phyloP scores from a whole-genome alignment of 2,113 vertebrate species.

The Neoarius graeffei region DNA sequence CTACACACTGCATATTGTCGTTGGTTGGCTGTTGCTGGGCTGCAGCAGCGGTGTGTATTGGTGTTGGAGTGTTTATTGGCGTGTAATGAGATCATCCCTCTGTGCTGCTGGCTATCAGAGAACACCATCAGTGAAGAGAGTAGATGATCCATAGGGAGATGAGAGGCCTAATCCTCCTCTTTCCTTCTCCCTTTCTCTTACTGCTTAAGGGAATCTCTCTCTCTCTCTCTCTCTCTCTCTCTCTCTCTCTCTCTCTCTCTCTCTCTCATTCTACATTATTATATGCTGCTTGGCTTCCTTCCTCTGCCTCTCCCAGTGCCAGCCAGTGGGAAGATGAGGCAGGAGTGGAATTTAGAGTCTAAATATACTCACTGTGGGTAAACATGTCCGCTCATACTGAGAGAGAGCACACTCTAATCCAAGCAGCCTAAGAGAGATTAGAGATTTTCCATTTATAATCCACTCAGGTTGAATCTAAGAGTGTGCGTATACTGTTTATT shows the following conservation, averaged over 20 bases:
- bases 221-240: too few relatives aligned
- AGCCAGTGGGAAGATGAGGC: slow-evolving; percentile 53
- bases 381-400: slow-evolving; percentile 48
- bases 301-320: slow-evolving; percentile 51
- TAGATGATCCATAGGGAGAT: slow-evolving; percentile 57
- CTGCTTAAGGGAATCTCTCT: slow-evolving; percentile 45
- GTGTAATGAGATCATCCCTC: slow-evolving; percentile 58
- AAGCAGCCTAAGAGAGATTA: slow-evolving; percentile 56
- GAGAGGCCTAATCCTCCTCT: slow-evolving; percentile 56
- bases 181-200: slow-evolving; percentile 53
- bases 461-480: slow-evolving; percentile 47
- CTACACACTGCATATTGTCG: background rate
- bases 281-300: slow-evolving; percentile 63
- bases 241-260: slow-evolving; percentile 37
- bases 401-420: slow-evolving; percentile 50
- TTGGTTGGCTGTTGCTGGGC: slow-evolving; percentile 34
- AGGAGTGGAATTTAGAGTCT: slow-evolving; percentile 57
- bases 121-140: slow-evolving; percentile 56
- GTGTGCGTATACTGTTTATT: slow-evolving; percentile 11
- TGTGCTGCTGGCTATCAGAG: slow-evolving; percentile 56
- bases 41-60: slow-evolving; percentile 44
- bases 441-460: slow-evolving; percentile 48
- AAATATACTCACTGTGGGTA: slow-evolving; percentile 58
- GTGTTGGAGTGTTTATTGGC: slow-evolving; percentile 54
- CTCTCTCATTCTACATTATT: slow-evolving; percentile 66